Base-by-base conservation (phyloP, 2,888 invertebrate genomes). In the Neoaliturus tenellus region DNA sequence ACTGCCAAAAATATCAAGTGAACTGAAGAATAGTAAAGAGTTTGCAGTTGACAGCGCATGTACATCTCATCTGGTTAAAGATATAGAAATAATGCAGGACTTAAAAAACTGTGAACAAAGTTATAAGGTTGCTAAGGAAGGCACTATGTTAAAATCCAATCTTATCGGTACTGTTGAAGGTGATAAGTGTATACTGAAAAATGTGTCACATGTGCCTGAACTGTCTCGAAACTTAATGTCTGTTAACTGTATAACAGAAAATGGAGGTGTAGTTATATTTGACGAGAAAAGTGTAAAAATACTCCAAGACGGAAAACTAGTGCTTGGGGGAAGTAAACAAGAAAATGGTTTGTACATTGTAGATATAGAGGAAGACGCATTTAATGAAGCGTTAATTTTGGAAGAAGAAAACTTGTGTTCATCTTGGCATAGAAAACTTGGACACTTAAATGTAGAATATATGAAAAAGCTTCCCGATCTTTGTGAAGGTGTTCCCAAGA, bases 201-300 rank as follows among this genome's bases (percentile, higher is more conserved):
- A 84, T 44, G 84, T 84, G n/a, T 69, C 55, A 35, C 73, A 73
- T 73, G 84, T 84, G 28, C 81, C 81, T 48, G 71, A 84, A 4
- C 39, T 83, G n/a, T n/a, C n/a, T n/a, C n/a, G n/a, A n/a, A 39
- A 55, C 33, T 48, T 75, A 67, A 75, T 83, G 83, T 67, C 41
- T 84, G 84, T 83, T 1, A 75, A 35, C 44, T 62, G 35, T n/a
- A 83, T 85, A 25, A 83, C 83, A 0, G 17, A 67, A 78, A 81
- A 41, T 35, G 80, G 83, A n/a, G 85, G 83, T 67, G 39, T 23
- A 81, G 81, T 82, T 25, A 31, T 48, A 23, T 81, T 82, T 44
- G 17, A 23, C 23, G 55, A 81, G 17, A 44, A 83, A 20, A 84
- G 73, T 41, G 84, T 83, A 10, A 8, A 44, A 39, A 33, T 82